Percentiles rank a stretch among this genome's conserved stretches.
Conservation (phyloP, 2,113 vertebrate species). For the Chamaetylas fuelleborni region DNA sequence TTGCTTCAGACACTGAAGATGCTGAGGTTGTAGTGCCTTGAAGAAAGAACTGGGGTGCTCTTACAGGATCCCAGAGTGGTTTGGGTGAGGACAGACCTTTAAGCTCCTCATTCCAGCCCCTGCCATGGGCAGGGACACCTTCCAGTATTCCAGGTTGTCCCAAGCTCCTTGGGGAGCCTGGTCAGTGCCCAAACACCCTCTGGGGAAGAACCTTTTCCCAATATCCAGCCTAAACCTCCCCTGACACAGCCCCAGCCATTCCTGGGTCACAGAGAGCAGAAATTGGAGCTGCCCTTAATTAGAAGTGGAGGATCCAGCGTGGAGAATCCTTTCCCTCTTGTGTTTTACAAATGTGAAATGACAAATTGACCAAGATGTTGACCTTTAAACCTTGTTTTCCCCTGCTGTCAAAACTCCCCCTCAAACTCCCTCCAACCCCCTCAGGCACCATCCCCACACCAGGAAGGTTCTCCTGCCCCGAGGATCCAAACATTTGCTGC, state of each 20-base stretch:
- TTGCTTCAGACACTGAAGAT: not conserved
- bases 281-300: not conserved
- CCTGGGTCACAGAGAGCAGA: not conserved
- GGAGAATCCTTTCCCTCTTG: not conserved
- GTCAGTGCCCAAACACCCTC: not conserved
- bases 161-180: not conserved
- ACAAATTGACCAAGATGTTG: not conserved
- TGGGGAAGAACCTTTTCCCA: not conserved
- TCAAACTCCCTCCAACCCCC: not conserved
- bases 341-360: not conserved
- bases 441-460: fast-evolving
- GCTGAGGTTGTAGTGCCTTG: not conserved
- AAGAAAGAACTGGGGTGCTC: not conserved
- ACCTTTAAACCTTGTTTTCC: not conserved
- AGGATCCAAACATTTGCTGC: not conserved
- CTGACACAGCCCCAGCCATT: not conserved
- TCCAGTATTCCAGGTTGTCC: not conserved
- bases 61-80: not conserved
- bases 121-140: not conserved
- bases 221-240: not conserved
- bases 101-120: not conserved
- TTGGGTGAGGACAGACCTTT: not conserved
- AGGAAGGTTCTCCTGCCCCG: not conserved
- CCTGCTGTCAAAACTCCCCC: not conserved
- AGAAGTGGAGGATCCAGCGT: fast-evolving